A percentile compares a stretch with the other conserved stretches of the same genome.
These are phyloP conservation scores for Drosophila siamana DNA, from an alignment of 2,888 invertebrate genomes.

Conservation along the genomic window DNA sequence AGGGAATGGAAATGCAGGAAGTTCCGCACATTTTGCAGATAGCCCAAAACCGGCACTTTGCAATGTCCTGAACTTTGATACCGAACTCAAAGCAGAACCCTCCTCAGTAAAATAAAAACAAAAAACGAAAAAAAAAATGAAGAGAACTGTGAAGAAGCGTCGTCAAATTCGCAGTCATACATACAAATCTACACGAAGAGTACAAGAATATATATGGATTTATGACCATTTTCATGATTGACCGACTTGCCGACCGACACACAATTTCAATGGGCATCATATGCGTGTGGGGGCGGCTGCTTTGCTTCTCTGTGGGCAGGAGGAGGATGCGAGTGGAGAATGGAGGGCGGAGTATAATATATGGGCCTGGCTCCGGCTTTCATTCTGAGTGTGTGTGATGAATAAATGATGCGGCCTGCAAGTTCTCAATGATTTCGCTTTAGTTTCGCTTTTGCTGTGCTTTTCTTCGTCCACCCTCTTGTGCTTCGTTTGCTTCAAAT, in stretches of 20 bases:
- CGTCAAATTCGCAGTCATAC: slow-evolving; percentile 32
- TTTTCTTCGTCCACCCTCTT: slow-evolving; percentile 11
- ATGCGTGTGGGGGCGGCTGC: background rate
- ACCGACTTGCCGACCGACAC: slow-evolving; percentile 54
- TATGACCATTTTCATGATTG: slow-evolving; percentile 76
- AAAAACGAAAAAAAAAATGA: too few species aligned
- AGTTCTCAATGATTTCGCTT: slow-evolving; percentile 71
- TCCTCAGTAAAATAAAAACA: slow-evolving; percentile 20
- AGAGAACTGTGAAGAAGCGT: too few species aligned
- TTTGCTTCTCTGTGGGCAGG: background rate
- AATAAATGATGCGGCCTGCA: slow-evolving; percentile 75
- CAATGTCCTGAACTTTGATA: slow-evolving; percentile 61
- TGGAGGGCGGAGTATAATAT: slow-evolving; percentile 47
- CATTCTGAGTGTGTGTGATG: slow-evolving; percentile 70
- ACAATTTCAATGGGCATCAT: slow-evolving; percentile 41
- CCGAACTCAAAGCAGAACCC: slow-evolving; percentile 47
- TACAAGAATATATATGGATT: slow-evolving; percentile 48
- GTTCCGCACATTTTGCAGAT: slow-evolving; percentile 55
- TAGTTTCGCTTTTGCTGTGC: slow-evolving; percentile 56
- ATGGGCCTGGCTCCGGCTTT: slow-evolving; percentile 57
- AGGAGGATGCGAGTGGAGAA: too few species aligned
- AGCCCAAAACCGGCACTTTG: slow-evolving; percentile 21
- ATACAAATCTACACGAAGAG: slow-evolving; percentile 30
- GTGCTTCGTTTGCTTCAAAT: slow-evolving; percentile 29
- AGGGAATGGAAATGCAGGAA: slow-evolving; percentile 12